phyloP scores from a whole-genome alignment of 1,140 invertebrate species.

The Eciton burchellii region DNA sequence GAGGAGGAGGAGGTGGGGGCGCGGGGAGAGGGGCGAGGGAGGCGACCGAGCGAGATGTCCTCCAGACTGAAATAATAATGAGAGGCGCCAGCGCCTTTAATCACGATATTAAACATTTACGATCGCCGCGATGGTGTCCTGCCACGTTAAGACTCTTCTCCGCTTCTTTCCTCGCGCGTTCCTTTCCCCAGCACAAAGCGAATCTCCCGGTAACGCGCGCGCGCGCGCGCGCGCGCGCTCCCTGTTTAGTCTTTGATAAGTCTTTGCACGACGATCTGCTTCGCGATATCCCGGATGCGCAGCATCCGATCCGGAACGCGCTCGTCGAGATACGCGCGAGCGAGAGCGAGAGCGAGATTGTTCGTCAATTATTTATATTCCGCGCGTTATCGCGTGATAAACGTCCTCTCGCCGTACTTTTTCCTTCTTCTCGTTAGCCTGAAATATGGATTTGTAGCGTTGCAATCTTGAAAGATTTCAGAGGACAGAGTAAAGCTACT shows the following conservation, averaged over 20 bases:
- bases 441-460: too few species aligned
- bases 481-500: neutral
- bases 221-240: conserved; percentile 6
- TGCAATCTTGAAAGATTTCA: neutral
- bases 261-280: conserved; percentile 61
- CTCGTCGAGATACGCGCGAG: neutral
- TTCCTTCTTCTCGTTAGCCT: neutral
- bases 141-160: conserved; percentile 64
- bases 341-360: conserved; percentile 11
- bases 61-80: conserved; percentile 85
- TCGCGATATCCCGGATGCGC: conserved; percentile 20
- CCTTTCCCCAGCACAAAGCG: conserved; percentile 70
- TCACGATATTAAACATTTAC: conserved; percentile 86
- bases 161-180: conserved; percentile 67
- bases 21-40: conserved; percentile 41
- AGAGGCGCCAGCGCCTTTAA: conserved; percentile 84
- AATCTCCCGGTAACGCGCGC: conserved; percentile 34
- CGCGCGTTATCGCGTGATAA: neutral
- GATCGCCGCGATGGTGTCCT: conserved; percentile 79
- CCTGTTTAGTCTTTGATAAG: conserved; percentile 74
- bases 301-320: conserved; percentile 2
- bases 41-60: conserved; percentile 80
- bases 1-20: conserved; percentile 23
- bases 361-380: conserved; percentile 5
- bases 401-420: neutral